These are phyloP conservation scores for Dipodomys ordii DNA, from an alignment of 2,113 vertebrate species.

Conservation along the genomic window DNA sequence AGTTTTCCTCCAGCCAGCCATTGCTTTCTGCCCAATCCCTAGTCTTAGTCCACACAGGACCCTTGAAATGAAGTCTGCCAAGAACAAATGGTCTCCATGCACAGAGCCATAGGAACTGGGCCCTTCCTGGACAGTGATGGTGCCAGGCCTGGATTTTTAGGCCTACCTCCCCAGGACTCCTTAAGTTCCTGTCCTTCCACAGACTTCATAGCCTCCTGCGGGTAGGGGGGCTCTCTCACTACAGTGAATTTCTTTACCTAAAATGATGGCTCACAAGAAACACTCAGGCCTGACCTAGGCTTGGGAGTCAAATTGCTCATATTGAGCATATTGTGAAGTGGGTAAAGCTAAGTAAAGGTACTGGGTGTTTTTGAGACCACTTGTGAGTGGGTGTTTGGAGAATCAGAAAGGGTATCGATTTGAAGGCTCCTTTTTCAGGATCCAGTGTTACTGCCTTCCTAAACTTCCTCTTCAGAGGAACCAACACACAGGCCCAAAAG, in stretches of 20 bases:
- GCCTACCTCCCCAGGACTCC: conserved; percentile 70
- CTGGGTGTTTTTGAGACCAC: conserved; percentile 82
- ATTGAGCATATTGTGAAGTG: conserved; percentile 83
- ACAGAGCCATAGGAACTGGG: conserved; percentile 65
- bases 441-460: conserved; percentile 68
- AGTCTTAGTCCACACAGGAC: conserved; percentile 50
- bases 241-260: conserved; percentile 68
- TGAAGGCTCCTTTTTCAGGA: conserved; percentile 69
- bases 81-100: conserved; percentile 64
- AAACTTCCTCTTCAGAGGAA: conserved; percentile 61
- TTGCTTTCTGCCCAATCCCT: conserved; percentile 58
- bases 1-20: background rate
- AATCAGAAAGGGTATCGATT: conserved; percentile 56
- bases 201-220: conserved; percentile 76
- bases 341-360: conserved; percentile 82
- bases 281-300: conserved; percentile 77
- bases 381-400: conserved; percentile 79
- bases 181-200: conserved; percentile 62
- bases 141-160: conserved; percentile 68
- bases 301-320: conserved; percentile 81
- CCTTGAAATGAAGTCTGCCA: conserved; percentile 68
- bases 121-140: conserved; percentile 67
- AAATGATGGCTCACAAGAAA: conserved; percentile 69
- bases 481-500: conserved; percentile 46
- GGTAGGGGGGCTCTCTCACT: conserved; percentile 72